Evolutionary conservation across 1,140 invertebrate genomes (phyloP).

Genomic region (Formica selysi): DNA sequence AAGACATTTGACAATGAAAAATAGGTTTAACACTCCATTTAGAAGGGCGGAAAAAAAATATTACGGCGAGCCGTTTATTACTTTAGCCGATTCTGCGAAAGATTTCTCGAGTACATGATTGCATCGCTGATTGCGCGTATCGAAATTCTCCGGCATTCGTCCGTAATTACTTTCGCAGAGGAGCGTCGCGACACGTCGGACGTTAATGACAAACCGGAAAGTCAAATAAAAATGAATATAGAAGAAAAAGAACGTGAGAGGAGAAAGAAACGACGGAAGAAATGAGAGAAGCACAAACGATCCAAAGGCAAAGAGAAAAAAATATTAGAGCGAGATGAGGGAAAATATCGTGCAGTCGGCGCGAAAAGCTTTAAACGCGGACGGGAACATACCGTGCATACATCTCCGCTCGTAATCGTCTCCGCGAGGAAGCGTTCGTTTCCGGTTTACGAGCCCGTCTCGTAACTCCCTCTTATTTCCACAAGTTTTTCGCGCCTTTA

Average conservation of each 20-base stretch:
- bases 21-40: background rate
- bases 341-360: constrained; percentile 51
- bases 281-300: constrained; percentile 51
- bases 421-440: constrained; percentile 56
- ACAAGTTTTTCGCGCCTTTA: constrained; percentile 61
- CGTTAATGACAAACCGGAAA: constrained; percentile 44
- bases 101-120: constrained; percentile 4
- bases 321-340: constrained; percentile 45
- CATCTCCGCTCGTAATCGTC: constrained; percentile 29
- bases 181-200: background rate
- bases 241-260: background rate
- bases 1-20: background rate
- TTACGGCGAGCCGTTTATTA: background rate
- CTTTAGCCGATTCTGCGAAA: background rate
- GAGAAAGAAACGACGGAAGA: constrained; percentile 23
- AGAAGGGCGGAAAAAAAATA: no score
- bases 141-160: background rate
- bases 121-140: constrained; percentile 4
- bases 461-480: constrained; percentile 45
- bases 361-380: constrained; percentile 49
- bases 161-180: background rate
- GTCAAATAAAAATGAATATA: constrained; percentile 45
- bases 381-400: background rate
- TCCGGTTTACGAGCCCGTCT: constrained; percentile 48
- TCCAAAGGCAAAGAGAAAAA: constrained; percentile 39